Conservation (phyloP, 37 sponge, comb jelly and placozoan species). For the Chondrilla cf. caribensis region DNA sequence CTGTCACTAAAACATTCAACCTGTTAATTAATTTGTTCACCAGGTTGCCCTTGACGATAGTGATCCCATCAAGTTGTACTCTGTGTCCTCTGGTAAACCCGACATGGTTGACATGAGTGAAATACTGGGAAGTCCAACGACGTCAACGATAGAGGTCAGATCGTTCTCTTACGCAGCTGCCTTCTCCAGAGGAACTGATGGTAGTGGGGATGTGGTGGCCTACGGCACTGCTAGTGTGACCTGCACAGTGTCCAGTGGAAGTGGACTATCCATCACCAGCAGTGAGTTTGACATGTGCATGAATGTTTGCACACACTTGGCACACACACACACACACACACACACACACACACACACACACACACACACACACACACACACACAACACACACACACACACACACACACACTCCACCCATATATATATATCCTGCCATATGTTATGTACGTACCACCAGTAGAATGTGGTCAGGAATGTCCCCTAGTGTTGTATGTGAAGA, state of each 20-base stretch:
- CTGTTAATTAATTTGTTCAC: too few species aligned
- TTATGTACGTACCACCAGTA: too few species aligned
- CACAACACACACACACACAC: too few species aligned
- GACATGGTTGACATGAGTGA: not conserved
- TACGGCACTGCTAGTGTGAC: not conserved
- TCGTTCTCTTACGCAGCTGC: not conserved
- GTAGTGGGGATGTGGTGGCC: not conserved
- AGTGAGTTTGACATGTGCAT: not conserved
- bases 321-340: too few species aligned
- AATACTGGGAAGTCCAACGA: not conserved
- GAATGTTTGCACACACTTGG: too few species aligned
- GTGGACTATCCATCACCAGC: not conserved
- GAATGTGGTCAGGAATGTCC: too few species aligned
- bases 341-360: too few species aligned
- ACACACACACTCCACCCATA: too few species aligned
- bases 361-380: too few species aligned
- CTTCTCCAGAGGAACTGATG: not conserved
- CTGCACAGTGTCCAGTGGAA: not conserved
- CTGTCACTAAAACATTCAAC: too few species aligned
- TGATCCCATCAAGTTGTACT: not conserved
- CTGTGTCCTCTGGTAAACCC: conserved; percentile 2
- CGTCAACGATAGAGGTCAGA: not conserved
- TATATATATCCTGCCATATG: too few species aligned
- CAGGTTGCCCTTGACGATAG: not conserved
- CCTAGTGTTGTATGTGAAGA: too few species aligned